Evolutionary conservation across 2,888 invertebrate genomes (phyloP).

Genomic region (Euproctis similis): DNA sequence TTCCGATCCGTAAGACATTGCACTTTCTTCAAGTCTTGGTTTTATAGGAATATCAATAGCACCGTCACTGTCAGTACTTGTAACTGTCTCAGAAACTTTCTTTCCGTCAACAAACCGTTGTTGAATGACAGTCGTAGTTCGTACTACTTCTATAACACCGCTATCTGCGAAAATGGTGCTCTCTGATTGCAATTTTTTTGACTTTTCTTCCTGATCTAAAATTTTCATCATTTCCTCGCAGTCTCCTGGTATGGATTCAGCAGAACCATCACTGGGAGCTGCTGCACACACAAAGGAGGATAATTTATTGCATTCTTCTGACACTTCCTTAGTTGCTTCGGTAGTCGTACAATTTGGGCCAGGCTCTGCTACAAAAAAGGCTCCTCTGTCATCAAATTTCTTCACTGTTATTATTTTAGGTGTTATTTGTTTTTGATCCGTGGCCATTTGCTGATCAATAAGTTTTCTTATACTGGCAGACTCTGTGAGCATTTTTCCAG

Average conservation of each 20-base stretch:
- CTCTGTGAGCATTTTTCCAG: constrained; percentile 64
- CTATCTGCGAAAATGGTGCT: constrained; percentile 46
- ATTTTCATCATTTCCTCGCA: constrained; percentile 78
- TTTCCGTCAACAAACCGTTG: constrained; percentile 68
- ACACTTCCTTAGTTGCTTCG: constrained; percentile 40
- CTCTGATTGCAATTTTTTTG: constrained; percentile 30
- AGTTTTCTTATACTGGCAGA: constrained; percentile 65
- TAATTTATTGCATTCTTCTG: constrained; percentile 59
- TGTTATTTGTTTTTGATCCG: constrained; percentile 54
- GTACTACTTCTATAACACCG: constrained; percentile 58
- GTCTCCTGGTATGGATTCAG: constrained; percentile 74
- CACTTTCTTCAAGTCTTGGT: constrained; percentile 49
- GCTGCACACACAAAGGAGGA: constrained; percentile 64
- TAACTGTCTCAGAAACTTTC: constrained; percentile 63
- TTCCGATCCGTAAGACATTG: constrained; percentile 66
- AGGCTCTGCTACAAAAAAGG: constrained; percentile 63
- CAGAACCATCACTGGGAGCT: constrained; percentile 67
- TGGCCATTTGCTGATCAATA: constrained; percentile 67
- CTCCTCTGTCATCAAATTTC: constrained; percentile 65
- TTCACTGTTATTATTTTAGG: constrained; percentile 67
- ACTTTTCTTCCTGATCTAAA: constrained; percentile 69
- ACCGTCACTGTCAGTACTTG: constrained; percentile 56
- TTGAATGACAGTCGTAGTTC: constrained; percentile 64
- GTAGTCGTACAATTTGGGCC: no score
- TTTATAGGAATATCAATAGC: constrained; percentile 64